phyloP scores from a whole-genome alignment of 1,140 invertebrate species.

The Drosophila lowei region DNA sequence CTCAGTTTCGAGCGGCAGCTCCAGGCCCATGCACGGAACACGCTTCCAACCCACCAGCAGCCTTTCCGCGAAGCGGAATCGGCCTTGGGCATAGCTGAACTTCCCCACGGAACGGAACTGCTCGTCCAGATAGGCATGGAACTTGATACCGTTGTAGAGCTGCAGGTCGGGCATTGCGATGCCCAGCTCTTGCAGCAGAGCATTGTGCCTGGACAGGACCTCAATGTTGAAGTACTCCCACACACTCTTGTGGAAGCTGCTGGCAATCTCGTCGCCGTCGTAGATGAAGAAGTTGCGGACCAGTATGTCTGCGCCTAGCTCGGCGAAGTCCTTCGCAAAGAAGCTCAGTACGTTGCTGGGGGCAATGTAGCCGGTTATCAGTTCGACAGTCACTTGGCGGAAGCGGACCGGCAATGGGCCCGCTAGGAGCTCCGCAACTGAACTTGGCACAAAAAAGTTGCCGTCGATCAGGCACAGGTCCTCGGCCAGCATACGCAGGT shows the following conservation, averaged over 20 bases:
- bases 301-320: neutral
- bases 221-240: conserved; percentile 16
- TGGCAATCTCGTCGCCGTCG: conserved; percentile 4
- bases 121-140: neutral
- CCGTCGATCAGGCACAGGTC: neutral
- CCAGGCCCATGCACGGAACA: neutral
- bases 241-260: neutral
- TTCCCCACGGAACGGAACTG: neutral
- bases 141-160: conserved; percentile 1
- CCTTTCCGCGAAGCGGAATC: neutral
- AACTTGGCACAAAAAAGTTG: neutral
- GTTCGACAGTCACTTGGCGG: too few relatives aligned
- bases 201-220: neutral
- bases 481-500: neutral
- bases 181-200: neutral
- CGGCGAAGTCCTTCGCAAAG: conserved; percentile 8
- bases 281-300: conserved; percentile 2
- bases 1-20: neutral
- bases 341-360: neutral
- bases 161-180: neutral
- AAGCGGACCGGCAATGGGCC: too few relatives aligned
- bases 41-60: neutral
- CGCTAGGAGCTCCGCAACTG: too few relatives aligned
- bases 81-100: neutral
- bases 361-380: neutral